Conservation (phyloP, 1,140 invertebrate species). For the Anoplolepis gracilipes region DNA sequence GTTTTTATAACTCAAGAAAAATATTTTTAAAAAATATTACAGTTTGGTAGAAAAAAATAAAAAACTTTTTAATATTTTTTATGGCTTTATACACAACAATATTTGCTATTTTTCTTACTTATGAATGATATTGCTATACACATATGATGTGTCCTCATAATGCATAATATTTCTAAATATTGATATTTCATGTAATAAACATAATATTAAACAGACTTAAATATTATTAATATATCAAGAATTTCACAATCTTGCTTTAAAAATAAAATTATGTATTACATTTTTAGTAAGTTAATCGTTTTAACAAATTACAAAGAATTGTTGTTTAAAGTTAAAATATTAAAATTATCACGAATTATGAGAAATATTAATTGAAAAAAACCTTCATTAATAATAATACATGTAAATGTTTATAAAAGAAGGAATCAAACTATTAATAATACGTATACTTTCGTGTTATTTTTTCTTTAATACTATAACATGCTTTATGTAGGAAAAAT, state of each 20-base stretch:
- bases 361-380: conserved; percentile 17
- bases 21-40: conserved; percentile 2
- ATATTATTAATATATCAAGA: conserved; percentile 16
- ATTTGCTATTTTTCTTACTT: neutral
- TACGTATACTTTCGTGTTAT: neutral
- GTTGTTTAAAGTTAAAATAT: neutral
- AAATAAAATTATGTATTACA: neutral
- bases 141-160: neutral
- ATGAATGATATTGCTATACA: neutral
- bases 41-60: neutral
- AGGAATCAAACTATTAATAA: neutral
- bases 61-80: conserved; percentile 1
- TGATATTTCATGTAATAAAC: neutral
- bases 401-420: conserved; percentile 2
- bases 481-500: neutral
- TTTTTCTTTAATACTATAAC: neutral
- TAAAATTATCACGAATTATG: neutral
- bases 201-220: neutral
- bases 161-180: neutral
- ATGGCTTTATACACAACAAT: neutral
- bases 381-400: conserved; percentile 17
- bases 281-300: neutral
- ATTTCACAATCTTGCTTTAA: neutral
- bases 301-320: neutral
- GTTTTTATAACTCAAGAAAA: neutral